A percentile compares a stretch with the other conserved stretches of the same genome.
Conservation (phyloP, 2,113 vertebrate species). For the Amphiprion percula region DNA sequence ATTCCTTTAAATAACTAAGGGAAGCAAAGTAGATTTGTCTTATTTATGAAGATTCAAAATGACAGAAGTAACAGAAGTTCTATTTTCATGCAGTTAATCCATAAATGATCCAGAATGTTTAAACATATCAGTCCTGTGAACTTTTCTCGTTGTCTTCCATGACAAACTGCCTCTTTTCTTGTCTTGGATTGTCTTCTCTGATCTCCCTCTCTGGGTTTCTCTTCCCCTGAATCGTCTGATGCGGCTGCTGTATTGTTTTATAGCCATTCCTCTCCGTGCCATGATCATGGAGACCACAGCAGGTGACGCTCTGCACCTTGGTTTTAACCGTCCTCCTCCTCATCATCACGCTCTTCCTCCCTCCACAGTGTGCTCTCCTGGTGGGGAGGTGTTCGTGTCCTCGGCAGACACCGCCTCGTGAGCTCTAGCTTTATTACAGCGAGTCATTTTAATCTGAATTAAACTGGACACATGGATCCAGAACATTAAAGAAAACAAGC, state of each 20-base stretch:
- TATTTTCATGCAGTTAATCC: background rate
- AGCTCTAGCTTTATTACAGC: background rate
- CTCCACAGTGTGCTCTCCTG: conserved; percentile 64
- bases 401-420: conserved; percentile 30
- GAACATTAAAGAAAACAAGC: background rate
- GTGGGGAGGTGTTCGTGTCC: conserved; percentile 68
- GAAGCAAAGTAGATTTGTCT: no score
- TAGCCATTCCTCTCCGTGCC: conserved; percentile 96
- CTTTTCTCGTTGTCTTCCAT: background rate
- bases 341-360: conserved; percentile 42
- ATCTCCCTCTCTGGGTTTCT: conserved; percentile 17
- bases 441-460: background rate
- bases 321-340: conserved; percentile 62
- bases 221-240: conserved; percentile 69
- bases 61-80: background rate
- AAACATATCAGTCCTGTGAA: no score
- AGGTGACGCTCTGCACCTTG: conserved; percentile 93
- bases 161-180: background rate
- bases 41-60: no score
- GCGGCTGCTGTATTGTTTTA: conserved; percentile 85
- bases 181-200: background rate
- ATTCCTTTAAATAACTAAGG: no score
- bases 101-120: background rate
- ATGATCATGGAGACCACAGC: conserved; percentile 95
- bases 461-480: background rate